Evolutionary conservation across 2,113 vertebrate genomes (phyloP), one percentile per base, ranked within the genome.

Genomic region (Corvus hawaiiensis): DNA sequence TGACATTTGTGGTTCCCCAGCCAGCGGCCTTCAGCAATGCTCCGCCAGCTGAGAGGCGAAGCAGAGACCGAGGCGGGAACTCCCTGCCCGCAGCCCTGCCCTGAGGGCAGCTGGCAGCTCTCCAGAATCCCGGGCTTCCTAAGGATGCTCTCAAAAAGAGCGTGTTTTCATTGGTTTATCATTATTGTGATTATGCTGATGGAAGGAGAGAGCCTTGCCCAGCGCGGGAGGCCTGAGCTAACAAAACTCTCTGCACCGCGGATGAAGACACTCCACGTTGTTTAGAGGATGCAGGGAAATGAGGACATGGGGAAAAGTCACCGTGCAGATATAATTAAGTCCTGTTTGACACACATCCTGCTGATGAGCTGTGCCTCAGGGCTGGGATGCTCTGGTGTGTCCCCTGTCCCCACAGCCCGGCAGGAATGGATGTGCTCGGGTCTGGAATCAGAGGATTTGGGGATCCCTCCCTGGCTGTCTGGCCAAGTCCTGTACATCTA

Each of bases 341-440:
- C 14, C 72, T 22, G 18, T 28, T 27, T 73, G 79, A 55, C 86
- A 46, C 12, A 55, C 41, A 44, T 85, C 54, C 71, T 16, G 44
- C 82, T 24, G 23, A 13, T 1, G 35, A 9, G 17, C 3, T 1
- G 58, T 17, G 69, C 75, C 35, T 27, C 12, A 7, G 33, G 39
- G 33, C 78, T 32, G 55, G 63, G 71, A 9, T 35, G 71, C 30
- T 55, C n/a, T 62, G 20, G 0, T 33, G 63, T 76, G 87, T 56
- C 28, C 68, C 61, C 41, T 41, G 61, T 33, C 49, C 74, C 43
- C n/a, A 28, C 3, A 52, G 64, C 48, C 68, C 0, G 0, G 35
- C 0, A 0, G 54, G 19, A 37, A 35, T 2, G 59, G 33, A 2
- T 2, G 9, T n/a, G 1, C 13, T 3, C 0, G 0, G 17, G 22